Evolutionary conservation across 2,113 vertebrate genomes (phyloP), one percentile per base, ranked within the genome.

Genomic region (Tachuris rubrigastra): DNA sequence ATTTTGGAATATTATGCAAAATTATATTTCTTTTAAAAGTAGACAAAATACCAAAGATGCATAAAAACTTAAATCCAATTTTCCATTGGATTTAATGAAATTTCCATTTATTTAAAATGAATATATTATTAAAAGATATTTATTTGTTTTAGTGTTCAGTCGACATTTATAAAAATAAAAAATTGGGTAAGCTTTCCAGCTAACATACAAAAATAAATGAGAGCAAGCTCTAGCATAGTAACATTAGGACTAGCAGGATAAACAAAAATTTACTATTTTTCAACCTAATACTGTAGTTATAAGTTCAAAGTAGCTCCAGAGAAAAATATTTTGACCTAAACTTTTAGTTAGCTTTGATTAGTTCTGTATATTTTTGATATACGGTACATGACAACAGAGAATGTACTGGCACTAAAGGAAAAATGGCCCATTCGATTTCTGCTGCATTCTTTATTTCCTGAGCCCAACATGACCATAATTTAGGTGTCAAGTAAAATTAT

Each of bases 401-500:
- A 55, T 58, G 25, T 20, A 27, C 8, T 31, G 18, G 4, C 28
- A 56, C 18, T 81, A 58, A 67, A 84, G 33, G 17, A 82, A 87
- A 91, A 94, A 82, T 12, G 23, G 6, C 3, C 14, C 27, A 62
- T 58, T 84, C 0, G 0, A n/a, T 92, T 93, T 88, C 68, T 87
- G 27, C 47, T 47, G 30, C 10, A 19, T 52, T 81, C 63, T 92
- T 81, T 86, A 75, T 77, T 86, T 95, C 37, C 60, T 44, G 47
- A 87, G 50, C 50, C 56, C 17, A 87, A 81, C 15, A 39, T n/a
- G 21, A 63, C 73, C 74, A 39, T 76, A 92, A 86, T 86, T 93
- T 90, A 86, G 33, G 65, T 74, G 83, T 87, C 90, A 95, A 87
- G 44, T 82, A 65, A 89, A 95, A 95, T 94, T 94, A 82, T 30